Evolutionary conservation across 1,140 invertebrate species (phyloP).

Genomic region (Diorhabda elongata): DNA sequence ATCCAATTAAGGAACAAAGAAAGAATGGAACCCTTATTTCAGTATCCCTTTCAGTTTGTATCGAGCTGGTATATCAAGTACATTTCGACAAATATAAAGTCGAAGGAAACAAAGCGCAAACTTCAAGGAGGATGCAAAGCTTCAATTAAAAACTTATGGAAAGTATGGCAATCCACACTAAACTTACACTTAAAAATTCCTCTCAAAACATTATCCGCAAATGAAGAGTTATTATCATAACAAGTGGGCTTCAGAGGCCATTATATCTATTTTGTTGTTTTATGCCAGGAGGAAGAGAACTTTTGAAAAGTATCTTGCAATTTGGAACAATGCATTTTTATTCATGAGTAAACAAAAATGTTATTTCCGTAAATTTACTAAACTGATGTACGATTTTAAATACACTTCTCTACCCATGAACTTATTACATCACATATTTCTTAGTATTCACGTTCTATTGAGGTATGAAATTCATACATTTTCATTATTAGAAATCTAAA

Average conservation of each 20-base stretch:
- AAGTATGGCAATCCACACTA: not conserved
- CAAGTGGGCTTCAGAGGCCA: not conserved
- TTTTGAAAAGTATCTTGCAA: no score
- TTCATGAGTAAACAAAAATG: no score
- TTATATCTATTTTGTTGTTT: not conserved
- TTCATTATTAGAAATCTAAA: no score
- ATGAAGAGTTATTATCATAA: not conserved
- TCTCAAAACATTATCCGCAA: not conserved
- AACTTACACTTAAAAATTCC: not conserved
- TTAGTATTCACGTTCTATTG: no score
- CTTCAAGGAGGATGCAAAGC: not conserved
- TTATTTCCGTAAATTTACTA: no score
- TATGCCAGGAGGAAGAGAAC: not conserved
- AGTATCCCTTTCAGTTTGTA: not conserved
- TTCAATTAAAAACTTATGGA: conserved; percentile 1
- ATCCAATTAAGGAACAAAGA: no score
- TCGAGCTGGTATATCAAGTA: not conserved
- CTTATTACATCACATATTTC: no score
- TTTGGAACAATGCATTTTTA: no score
- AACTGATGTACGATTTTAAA: no score
- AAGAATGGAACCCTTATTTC: no score
- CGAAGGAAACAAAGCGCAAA: not conserved
- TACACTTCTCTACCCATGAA: no score
- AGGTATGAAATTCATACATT: no score
- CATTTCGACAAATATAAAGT: not conserved